A percentile compares a stretch with the other conserved stretches of the same genome.
Evolutionary conservation across 2,113 vertebrate genomes (phyloP).

Genomic region (Pristiophorus japonicus): DNA sequence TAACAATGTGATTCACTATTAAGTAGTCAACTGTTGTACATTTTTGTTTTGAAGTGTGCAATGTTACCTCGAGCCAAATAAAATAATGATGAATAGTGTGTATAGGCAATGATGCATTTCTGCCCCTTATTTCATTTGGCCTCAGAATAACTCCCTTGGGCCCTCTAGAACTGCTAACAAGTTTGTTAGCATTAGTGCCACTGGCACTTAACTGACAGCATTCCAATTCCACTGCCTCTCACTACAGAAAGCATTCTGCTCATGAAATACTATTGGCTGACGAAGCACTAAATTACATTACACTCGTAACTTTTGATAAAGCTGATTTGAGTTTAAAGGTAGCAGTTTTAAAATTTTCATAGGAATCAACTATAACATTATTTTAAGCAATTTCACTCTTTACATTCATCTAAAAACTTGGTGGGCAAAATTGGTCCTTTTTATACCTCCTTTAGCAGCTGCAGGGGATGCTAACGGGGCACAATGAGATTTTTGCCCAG

Average conservation of each 20-base stretch:
- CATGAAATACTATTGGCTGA: neutral
- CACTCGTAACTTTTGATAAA: neutral
- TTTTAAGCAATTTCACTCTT: neutral
- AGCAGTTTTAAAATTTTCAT: neutral
- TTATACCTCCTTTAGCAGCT: too few relatives aligned
- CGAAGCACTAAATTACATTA: neutral
- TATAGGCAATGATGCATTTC: neutral
- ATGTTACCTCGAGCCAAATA: neutral
- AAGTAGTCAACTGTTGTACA: neutral
- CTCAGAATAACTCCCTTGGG: neutral
- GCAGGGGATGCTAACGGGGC: too few relatives aligned
- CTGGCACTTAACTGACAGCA: neutral
- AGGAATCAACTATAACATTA: neutral
- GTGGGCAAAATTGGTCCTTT: too few relatives aligned
- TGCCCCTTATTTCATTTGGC: neutral
- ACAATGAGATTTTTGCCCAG: too few relatives aligned
- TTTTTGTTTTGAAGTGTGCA: neutral
- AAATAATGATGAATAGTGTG: constrained; percentile 15
- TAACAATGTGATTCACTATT: neutral
- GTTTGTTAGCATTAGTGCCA: neutral
- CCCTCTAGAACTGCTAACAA: neutral
- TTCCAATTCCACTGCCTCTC: neutral
- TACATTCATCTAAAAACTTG: too few relatives aligned
- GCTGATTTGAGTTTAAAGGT: neutral
- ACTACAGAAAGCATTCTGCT: neutral